Base-by-base conservation (phyloP, 2,797 vertebrate species). In the Coluber constrictor region DNA sequence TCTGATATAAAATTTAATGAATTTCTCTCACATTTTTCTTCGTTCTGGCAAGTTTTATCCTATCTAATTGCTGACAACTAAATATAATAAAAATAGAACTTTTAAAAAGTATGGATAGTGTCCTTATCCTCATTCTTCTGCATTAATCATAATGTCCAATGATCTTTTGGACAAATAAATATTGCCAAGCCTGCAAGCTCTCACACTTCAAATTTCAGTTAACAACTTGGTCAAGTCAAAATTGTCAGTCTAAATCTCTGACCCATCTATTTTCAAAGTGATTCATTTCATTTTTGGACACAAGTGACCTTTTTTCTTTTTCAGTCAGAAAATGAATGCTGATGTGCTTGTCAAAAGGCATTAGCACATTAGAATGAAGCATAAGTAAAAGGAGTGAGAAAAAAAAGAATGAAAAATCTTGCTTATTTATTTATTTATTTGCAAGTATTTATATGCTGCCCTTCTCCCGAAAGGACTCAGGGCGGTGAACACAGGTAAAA, bases 341-440 rank as follows among this genome's bases (percentile, higher is more conserved):
- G 27, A 63, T 91, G 47, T 92, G 27, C 70, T 91, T 92, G 66
- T 91, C 93, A 94, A 70, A 66, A 92, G 70, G 86, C 63, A 43
- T 88, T 90, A 92, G 91, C 51, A 54, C 59, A 89, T 57, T 51
- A 57, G 54, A 90, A 87, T 43, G 12, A 90, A 47, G 27, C 23
- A 43, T 86, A 86, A 86, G 51, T 23, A 74, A 57, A 94, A 92
- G 90, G 8, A 16, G 93, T n/a, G 60, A 51, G 47, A 88, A 51
- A 15, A 90, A 91, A 89, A 61, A 57, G 25, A 92, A 27, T 54
- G 43, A 32, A 70, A 94, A 93, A 37, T 61, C 63, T 9, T 27
- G 0, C 13, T 37, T 37, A 37, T 37, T 37, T 37, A 37, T 37
- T 37, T 37, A 37, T 37, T 37, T 37, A 37, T 37, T 37, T 37